Evolutionary conservation across 2,113 vertebrate species (phyloP), one percentile per base, ranked within the genome.

Genomic region (Mus pahari): DNA sequence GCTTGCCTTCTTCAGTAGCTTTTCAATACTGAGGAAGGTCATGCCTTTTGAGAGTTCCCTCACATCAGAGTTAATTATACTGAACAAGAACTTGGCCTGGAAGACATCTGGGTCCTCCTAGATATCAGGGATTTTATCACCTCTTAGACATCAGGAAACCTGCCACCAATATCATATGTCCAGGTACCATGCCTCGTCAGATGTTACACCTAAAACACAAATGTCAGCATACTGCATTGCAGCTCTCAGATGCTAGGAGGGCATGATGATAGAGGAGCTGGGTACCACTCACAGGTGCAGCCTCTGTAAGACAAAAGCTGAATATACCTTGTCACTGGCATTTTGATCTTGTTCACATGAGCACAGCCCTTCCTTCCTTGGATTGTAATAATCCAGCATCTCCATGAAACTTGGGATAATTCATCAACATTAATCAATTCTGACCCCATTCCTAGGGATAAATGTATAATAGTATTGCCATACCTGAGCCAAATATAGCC

Each of bases 401-500:
- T 86, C 71, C 53, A 90, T 17, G 90, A 94, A 90, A 8, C 70
- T 93, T 90, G 55, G 91, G 24, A 70, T 9, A 71, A 87, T 93
- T 96, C 33, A 88, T 94, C 81, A 95, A 84, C 28, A 70, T 58
- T 48, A 93, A 81, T 87, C 86, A 95, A 68, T 42, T 58, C 73
- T 71, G 93, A 74, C 53, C 42, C 50, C 48, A n/a, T 13, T 71
- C 50, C 86, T 94, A 20, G 31, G n/a, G 19, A 1, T 36, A 78
- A 83, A 78, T 88, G n/a, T 1, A 42, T 70, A 73, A 92, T 4
- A 28, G 33, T 83, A 19, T 16, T 42, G 16, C 83, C 0, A 0
- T 31, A 70, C 22, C 14, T 81, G n/a, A 87, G 64, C 3, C 7
- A 48, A 95, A 55, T 31, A 8, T 11, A 92, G 53, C 13, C 71